These are phyloP conservation scores for Myripristis murdjan DNA, from an alignment of 2,797 vertebrate species.

Conservation along the genomic window DNA sequence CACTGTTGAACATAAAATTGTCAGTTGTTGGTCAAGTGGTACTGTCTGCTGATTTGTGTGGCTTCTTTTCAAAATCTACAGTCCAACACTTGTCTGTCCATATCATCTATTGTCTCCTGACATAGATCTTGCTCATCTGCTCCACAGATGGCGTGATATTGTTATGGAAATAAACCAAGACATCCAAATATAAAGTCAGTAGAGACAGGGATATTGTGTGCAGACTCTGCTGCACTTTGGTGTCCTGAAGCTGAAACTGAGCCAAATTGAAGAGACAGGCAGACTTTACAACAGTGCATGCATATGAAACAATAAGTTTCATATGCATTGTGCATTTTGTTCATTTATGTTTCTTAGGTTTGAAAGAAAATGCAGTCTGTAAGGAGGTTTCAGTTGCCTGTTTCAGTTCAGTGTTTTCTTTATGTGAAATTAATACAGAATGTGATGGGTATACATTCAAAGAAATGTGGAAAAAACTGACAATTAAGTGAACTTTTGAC, in stretches of 20 bases:
- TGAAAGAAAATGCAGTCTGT: too few relatives aligned
- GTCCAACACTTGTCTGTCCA: slow-evolving; percentile 59
- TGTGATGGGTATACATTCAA: too few relatives aligned
- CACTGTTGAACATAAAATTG: slow-evolving; percentile 50
- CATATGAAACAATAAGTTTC: too few relatives aligned
- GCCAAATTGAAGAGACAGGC: too few relatives aligned
- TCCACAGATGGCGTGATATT: slow-evolving; percentile 39
- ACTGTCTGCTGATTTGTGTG: slow-evolving; percentile 53
- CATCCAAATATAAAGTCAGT: slow-evolving; percentile 14
- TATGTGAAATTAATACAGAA: background rate
- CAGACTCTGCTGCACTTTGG: background rate
- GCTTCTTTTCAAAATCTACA: slow-evolving; percentile 57
- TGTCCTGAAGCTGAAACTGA: too few relatives aligned
- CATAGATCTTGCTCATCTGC: slow-evolving; percentile 62
- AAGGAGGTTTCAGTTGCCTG: too few relatives aligned
- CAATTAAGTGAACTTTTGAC: too few relatives aligned
- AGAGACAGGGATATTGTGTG: slow-evolving; percentile 10
- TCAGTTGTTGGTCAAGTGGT: slow-evolving; percentile 30
- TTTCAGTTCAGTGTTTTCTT: background rate
- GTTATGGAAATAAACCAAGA: slow-evolving; percentile 41
- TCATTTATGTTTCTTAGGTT: too few relatives aligned
- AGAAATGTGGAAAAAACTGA: too few relatives aligned
- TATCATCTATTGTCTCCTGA: slow-evolving; percentile 54
- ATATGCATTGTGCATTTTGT: too few relatives aligned
- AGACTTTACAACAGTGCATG: too few relatives aligned